Conservation (phyloP, 2,888 invertebrate species). For the Zeuzera pyrina region DNA sequence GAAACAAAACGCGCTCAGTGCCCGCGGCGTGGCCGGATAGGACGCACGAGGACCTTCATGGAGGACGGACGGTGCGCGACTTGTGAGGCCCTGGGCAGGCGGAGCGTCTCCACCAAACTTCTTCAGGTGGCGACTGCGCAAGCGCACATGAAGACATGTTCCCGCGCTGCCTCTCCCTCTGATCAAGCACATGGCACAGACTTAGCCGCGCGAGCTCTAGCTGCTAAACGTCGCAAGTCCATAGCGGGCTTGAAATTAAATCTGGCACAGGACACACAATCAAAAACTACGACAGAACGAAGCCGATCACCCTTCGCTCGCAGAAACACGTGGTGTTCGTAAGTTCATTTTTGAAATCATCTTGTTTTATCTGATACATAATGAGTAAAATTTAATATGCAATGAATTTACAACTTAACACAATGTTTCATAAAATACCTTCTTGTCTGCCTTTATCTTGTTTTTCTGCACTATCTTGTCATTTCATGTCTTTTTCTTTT, state of each 20-base stretch:
- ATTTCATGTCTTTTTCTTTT: too few species aligned
- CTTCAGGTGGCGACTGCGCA: conserved; percentile 66
- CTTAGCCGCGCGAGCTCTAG: conserved; percentile 56
- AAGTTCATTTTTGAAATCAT: too few species aligned
- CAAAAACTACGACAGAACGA: conserved; percentile 38
- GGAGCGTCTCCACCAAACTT: conserved; percentile 56
- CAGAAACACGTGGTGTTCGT: conserved; percentile 72
- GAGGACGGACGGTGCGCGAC: conserved; percentile 63
- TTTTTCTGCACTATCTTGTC: too few species aligned
- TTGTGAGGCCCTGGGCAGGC: conserved; percentile 62
- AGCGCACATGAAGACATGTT: conserved; percentile 62
- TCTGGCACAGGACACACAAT: conserved; percentile 40
- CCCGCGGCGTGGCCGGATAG: conserved; percentile 59
- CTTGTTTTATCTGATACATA: too few species aligned
- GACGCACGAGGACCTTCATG: conserved; percentile 64
- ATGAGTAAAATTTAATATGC: too few species aligned
- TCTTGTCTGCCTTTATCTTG: too few species aligned
- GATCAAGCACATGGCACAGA: conserved; percentile 47
- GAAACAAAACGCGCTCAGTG: conserved; percentile 66
- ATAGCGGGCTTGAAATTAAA: conserved; percentile 57
- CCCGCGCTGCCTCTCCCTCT: conserved; percentile 39
- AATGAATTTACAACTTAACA: too few species aligned
- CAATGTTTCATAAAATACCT: too few species aligned
- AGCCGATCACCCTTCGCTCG: conserved; percentile 46
- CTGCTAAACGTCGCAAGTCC: conserved; percentile 63